Evolutionary conservation across 2,888 invertebrate species (phyloP).

Genomic region (Mycogona germanica): DNA sequence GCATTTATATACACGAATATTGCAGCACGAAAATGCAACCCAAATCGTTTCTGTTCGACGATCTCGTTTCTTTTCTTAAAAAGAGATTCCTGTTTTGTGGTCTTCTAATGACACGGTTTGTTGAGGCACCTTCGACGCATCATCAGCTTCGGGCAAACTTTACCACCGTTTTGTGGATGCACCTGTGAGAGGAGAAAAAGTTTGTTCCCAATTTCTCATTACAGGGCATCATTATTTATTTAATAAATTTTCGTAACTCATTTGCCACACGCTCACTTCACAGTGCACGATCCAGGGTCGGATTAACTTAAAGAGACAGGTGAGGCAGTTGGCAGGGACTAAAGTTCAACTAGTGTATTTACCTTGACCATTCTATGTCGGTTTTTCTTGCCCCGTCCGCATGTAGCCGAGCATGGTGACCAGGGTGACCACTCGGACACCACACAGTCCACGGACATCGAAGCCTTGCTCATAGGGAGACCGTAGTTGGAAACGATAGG

Average conservation of each 20-base stretch:
- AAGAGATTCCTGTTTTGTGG: too few species aligned
- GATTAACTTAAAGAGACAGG: not conserved
- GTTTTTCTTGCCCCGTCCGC: slow-evolving; percentile 59
- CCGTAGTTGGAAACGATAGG: slow-evolving; percentile 1
- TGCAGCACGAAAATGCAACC: too few species aligned
- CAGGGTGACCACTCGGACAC: slow-evolving; percentile 71
- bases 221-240: too few species aligned
- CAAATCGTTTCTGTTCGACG: too few species aligned
- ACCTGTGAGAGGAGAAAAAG: slow-evolving; percentile 5
- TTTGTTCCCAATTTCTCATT: slow-evolving; percentile 9
- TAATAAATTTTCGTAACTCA: too few species aligned
- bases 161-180: slow-evolving; percentile 19
- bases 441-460: slow-evolving; percentile 34
- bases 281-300: too few species aligned
- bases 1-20: too few species aligned
- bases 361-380: slow-evolving; percentile 50
- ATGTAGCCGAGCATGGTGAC: slow-evolving; percentile 65
- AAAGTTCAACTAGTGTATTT: not conserved
- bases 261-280: too few species aligned
- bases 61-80: too few species aligned
- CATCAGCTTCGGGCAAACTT: slow-evolving; percentile 18
- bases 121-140: not conserved
- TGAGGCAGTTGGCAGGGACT: not conserved
- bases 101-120: slow-evolving; percentile 1
- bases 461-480: not conserved